Base-by-base conservation (phyloP, 1,140 invertebrate genomes). In the Cydia splendana region DNA sequence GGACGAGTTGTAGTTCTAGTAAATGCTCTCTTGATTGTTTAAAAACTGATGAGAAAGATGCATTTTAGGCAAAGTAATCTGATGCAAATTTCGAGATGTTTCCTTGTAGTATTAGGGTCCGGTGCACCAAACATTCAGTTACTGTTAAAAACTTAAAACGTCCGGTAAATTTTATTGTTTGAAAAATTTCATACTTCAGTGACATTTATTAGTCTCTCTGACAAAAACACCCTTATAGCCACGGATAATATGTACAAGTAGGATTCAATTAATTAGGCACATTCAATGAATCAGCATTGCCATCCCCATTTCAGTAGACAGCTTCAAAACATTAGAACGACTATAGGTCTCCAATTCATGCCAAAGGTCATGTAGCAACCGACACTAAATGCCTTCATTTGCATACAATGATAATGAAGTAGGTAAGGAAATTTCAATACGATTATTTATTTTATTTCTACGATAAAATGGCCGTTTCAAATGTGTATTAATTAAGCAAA, bases 301-400 rank as follows among this genome's bases (percentile, higher is more conserved):
- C 57, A 62, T 24, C 57, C 57, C 48, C 76, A 79, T 80, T 80
- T 80, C 80, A 81, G 76, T 82, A 82, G 76, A 86, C 81, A 84
- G 84, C 84, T 80, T 75, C 76, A 87, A 85, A 80, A 76, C 76
- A 91, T 90, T 92, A 89, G 42, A 34, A 80, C 80, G 82, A 82
- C 85, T 81, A 1, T 18, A 86, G 81, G 79, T 87, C 80, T 82
- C 83, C 78, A 74, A 75, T 45, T 84, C 88, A 89, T 89, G 86
- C 88, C 83, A 85, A 84, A 85, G 81, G 81, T 82, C 82, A 77
- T 79, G 76, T 77, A 76, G 67, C 67, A 79, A 80, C 78, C 83
- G 80, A 76, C 74, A 85, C 84, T 84, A 88, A 90, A 86, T 88
- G 86, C 86, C 86, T 89, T 87, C 86, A 88, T 90, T 83, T 75